These are phyloP conservation scores for Cabera pusaria DNA, from an alignment of 2,888 invertebrate species.

Conservation along the genomic window DNA sequence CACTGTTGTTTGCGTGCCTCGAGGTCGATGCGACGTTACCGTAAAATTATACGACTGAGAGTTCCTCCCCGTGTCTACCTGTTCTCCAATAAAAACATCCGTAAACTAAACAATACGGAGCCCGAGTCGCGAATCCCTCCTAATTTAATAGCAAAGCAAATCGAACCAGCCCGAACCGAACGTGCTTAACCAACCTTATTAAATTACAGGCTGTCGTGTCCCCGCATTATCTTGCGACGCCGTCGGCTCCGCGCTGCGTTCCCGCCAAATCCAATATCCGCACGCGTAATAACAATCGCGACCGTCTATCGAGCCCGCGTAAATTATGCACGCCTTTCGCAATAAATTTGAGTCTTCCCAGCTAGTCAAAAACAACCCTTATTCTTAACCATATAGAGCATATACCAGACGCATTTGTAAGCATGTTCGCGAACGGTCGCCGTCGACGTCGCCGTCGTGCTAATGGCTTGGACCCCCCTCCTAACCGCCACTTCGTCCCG, in stretches of 20 bases:
- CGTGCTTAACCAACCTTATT: constrained; percentile 39
- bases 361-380: constrained; percentile 39
- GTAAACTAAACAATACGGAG: constrained; percentile 9
- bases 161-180: constrained; percentile 29
- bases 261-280: constrained; percentile 79
- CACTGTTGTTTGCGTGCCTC: too few species aligned
- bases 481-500: constrained; percentile 40
- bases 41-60: too few species aligned
- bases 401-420: constrained; percentile 23
- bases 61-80: constrained; percentile 1
- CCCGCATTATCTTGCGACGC: constrained; percentile 60
- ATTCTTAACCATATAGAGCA: constrained; percentile 2
- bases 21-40: too few species aligned
- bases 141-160: constrained; percentile 34
- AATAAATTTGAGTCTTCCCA: constrained; percentile 27
- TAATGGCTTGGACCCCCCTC: constrained; percentile 69
- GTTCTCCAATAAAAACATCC: constrained; percentile 4
- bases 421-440: constrained; percentile 56
- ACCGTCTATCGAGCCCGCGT: constrained; percentile 79
- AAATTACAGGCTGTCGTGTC: constrained; percentile 36
- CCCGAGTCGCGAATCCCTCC: constrained; percentile 25
- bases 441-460: constrained; percentile 63
- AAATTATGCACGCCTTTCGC: constrained; percentile 73
- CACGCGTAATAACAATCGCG: constrained; percentile 80
- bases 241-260: constrained; percentile 44